Base-by-base conservation (phyloP, 1,140 invertebrate species). In the Drosophila burlai region DNA sequence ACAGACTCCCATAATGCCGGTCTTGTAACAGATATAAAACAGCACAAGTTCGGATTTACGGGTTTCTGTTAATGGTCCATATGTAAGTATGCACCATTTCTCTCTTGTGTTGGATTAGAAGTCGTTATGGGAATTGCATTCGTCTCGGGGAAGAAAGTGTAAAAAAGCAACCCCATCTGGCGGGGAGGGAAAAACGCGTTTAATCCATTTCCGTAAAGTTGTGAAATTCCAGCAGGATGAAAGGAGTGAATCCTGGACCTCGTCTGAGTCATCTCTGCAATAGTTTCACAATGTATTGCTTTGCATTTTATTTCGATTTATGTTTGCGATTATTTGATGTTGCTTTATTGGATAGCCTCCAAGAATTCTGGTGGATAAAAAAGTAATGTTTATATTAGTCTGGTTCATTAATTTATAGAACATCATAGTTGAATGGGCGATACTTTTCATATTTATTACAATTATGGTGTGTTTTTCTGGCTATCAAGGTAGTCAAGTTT, bases 1-100 rank as follows among this genome's bases (percentile, higher is more conserved):
- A 93, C 92, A 93, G 91, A 92, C 90, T 93, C 92, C 92, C 92
- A 92, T 93, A 93, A 93, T 90, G 85, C 92, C 92, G 90, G 80
- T 91, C 92, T 93, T 93, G 92, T 91, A 91, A 92, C 90, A 83
- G 80, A 77, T 91, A 89, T 86, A 80, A 81, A 92, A 87, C 76
- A 93, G 92, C 92, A 93, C 92, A 93, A 93, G 92, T 93, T 93
- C 92, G 92, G 92, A 93, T 92, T 93, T 93, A 93, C 92, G 92
- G 92, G 92, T 93, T 93, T 93, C 92, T 92, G 92, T 92, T 93
- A 93, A 93, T 93, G 92, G 91, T 92, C 91, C 91, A 92, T 92
- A 92, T 80, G 62, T 85, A 54, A 83, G 80, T 91, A 93, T 91
- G 91, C 91, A 92, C 91, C 91, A 92, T 91, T 91, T 72, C 38